phyloP scores from a whole-genome alignment of 2,113 vertebrate species.

The Suricata suricatta region DNA sequence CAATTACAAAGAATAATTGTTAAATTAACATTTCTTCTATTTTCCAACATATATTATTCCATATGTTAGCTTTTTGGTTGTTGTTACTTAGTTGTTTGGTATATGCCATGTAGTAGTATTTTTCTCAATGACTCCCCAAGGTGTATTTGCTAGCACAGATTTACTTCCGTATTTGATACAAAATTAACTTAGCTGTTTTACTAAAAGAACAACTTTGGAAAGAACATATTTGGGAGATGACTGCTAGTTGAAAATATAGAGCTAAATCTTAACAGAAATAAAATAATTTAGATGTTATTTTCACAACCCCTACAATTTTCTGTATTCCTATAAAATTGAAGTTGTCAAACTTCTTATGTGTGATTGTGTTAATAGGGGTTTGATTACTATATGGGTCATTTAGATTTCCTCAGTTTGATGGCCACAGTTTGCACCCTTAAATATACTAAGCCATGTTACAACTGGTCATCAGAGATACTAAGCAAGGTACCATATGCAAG shows the following conservation, averaged over 20 bases:
- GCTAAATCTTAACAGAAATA: conserved; percentile 27
- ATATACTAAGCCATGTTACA: conserved; percentile 86
- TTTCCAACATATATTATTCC: neutral
- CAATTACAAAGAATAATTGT: neutral
- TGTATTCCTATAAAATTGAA: conserved; percentile 39
- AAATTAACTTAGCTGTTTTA: conserved; percentile 30
- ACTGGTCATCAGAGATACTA: conserved; percentile 74
- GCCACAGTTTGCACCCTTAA: conserved; percentile 71
- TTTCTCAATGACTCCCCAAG: conserved; percentile 12
- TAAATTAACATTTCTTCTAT: conserved; percentile 25
- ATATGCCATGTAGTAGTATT: neutral
- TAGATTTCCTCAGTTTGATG: conserved; percentile 64
- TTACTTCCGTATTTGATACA: conserved; percentile 28
- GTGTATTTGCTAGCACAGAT: conserved; percentile 17
- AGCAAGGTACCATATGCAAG: conserved; percentile 44
- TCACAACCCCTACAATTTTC: conserved; percentile 24
- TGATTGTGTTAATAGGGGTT: conserved; percentile 60
- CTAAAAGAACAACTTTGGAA: conserved; percentile 40
- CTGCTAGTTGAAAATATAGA: conserved; percentile 27
- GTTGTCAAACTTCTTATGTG: conserved; percentile 35
- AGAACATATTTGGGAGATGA: conserved; percentile 39
- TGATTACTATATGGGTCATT: conserved; percentile 52
- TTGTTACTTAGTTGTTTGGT: neutral
- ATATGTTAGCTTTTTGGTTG: neutral
- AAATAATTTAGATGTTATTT: conserved; percentile 48